Conservation (phyloP, 2,888 invertebrate genomes). For the Scaptomyza polygonia region DNA sequence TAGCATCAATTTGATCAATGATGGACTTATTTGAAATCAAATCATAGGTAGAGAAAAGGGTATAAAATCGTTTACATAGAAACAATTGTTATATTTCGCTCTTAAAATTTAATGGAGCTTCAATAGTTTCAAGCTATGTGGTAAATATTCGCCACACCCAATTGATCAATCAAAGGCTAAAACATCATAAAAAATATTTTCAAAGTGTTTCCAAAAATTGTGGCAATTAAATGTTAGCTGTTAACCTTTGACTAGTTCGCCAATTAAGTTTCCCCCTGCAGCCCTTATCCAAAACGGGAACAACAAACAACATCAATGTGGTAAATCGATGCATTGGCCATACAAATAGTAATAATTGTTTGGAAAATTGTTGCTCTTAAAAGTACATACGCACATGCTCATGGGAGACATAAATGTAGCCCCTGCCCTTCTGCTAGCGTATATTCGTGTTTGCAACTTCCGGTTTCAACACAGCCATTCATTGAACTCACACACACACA, state of each 20-base stretch:
- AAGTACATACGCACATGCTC: slow-evolving; percentile 62
- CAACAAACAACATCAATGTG: background rate
- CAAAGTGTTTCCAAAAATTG: slow-evolving; percentile 8
- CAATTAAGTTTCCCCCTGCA: slow-evolving; percentile 24
- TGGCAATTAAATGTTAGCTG: slow-evolving; percentile 21
- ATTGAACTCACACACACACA: slow-evolving; percentile 11
- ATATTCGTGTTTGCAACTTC: slow-evolving; percentile 43
- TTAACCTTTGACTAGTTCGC: slow-evolving; percentile 37
- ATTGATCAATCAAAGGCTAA: background rate
- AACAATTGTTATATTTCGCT: background rate
- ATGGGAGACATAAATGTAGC: slow-evolving; percentile 46
- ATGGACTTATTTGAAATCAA: too few species aligned
- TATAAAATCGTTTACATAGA: background rate
- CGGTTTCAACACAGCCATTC: slow-evolving; percentile 30
- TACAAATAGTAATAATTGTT: slow-evolving; percentile 74
- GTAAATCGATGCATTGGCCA: slow-evolving; percentile 38
- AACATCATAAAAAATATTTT: background rate
- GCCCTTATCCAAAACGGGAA: slow-evolving; percentile 1
- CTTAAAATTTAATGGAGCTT: background rate
- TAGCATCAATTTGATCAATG: too few species aligned
- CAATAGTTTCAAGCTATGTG: background rate
- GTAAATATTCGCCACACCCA: background rate
- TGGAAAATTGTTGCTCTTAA: slow-evolving; percentile 72
- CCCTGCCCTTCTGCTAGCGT: slow-evolving; percentile 1
- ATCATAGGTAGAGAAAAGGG: background rate